Evolutionary conservation across 2,888 invertebrate species (phyloP).

Genomic region (Apoderus coryli): DNA sequence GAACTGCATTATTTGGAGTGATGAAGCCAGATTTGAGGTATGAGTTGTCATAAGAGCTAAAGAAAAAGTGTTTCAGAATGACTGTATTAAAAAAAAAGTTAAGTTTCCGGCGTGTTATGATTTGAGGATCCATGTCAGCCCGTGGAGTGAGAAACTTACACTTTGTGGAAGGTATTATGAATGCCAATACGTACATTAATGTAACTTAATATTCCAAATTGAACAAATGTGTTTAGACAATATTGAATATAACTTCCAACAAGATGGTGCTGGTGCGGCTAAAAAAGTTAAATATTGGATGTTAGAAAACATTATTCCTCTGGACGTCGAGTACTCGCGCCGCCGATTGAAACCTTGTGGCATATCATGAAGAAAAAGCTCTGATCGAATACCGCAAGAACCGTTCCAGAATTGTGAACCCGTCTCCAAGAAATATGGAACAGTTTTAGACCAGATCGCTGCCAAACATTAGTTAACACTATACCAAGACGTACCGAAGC

Average conservation of each 20-base stretch:
- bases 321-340: background rate
- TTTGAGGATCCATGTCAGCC: constrained; percentile 12
- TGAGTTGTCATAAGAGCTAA: too few species aligned
- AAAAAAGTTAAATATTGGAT: constrained; percentile 6
- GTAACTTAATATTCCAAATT: constrained; percentile 1
- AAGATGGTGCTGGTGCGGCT: constrained; percentile 12
- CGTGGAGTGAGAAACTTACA: constrained; percentile 11
- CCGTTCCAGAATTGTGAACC: constrained; percentile 6
- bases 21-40: too few species aligned
- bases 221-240: background rate
- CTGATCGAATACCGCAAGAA: constrained; percentile 6
- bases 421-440: constrained; percentile 6
- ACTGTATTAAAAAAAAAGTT: constrained; percentile 13
- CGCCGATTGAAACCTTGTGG: constrained; percentile 2
- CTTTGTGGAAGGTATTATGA: constrained; percentile 12
- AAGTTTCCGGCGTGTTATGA: constrained; percentile 14
- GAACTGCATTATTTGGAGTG: too few species aligned
- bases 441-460: constrained; percentile 5
- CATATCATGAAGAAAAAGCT: constrained; percentile 4
- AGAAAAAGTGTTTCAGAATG: too few species aligned
- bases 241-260: constrained; percentile 5
- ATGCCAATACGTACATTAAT: constrained; percentile 8
- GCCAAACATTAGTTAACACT: constrained; percentile 6
- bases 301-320: constrained; percentile 6
- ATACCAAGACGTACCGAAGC: constrained; percentile 5